phyloP scores from a whole-genome alignment of 2,888 invertebrate species.

The Galerucella pusilla region DNA sequence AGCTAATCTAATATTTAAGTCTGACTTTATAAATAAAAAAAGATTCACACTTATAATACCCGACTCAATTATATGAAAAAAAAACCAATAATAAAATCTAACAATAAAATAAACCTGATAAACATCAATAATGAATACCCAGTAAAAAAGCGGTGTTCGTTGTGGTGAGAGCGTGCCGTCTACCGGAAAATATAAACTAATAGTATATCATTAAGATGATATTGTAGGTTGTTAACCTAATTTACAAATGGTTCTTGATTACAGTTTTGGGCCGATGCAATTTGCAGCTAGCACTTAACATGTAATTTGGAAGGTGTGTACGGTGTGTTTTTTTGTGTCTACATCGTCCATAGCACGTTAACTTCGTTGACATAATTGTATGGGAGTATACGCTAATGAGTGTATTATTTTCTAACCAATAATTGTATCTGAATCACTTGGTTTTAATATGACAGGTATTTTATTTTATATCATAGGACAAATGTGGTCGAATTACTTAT shows the following conservation, averaged over 20 bases:
- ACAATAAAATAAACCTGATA: background rate
- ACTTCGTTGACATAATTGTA: background rate
- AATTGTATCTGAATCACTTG: background rate
- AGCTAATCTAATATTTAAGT: too few relatives aligned
- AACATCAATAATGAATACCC: background rate
- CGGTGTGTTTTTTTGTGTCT: background rate
- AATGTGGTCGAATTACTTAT: background rate
- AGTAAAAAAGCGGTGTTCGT: background rate
- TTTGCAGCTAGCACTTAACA: slow-evolving; percentile 44
- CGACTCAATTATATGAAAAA: background rate
- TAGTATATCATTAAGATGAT: slow-evolving; percentile 47
- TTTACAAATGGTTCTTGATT: slow-evolving; percentile 53
- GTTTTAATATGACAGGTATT: background rate
- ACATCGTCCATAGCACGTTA: background rate
- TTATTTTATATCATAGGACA: background rate
- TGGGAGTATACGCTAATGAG: background rate
- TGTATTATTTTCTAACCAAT: background rate
- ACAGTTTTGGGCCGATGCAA: slow-evolving; percentile 45
- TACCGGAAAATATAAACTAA: slow-evolving; percentile 42
- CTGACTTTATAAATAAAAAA: too few relatives aligned
- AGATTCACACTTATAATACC: background rate
- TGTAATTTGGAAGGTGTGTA: slow-evolving; percentile 41
- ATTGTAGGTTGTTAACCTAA: slow-evolving; percentile 51
- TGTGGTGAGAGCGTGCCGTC: slow-evolving; percentile 18
- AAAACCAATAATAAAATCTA: background rate